Evolutionary conservation across 2,888 invertebrate species (phyloP), one percentile per base, ranked within the genome.

Genomic region (Noctuana brunneofusca): DNA sequence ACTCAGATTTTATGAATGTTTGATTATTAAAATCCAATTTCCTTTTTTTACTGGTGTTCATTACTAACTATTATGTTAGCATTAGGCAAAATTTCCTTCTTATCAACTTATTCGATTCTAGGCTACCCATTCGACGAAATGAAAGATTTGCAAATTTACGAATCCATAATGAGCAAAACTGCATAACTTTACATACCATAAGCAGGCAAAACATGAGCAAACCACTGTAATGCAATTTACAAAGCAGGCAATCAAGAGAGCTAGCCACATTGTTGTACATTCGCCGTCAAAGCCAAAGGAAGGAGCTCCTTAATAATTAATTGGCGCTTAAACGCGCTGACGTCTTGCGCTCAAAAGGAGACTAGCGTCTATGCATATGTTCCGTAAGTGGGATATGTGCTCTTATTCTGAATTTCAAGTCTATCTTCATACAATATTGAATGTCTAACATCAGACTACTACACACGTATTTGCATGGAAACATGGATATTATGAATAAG

Each of bases 271-370:
- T 90, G 89, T 90, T 88, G 87, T 85, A 82, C 80, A 84, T 77
- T 77, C 79, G 70, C 80, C 84, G 83, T 87, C 90, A 89, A 89
- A 90, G 86, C 82, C 84, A 87, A 89, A 87, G 88, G 85, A 87
- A 82, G 81, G 80, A 82, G 78, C 72, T 78, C 81, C 82, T 90
- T 88, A 91, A 91, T 91, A 89, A 90, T 91, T 91, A 90, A 91
- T 89, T 84, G 86, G 78, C 84, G 86, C 84, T 89, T 91, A 89
- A 90, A 83, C 82, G 87, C 79, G 87, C 86, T 83, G 89, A 87
- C 89, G 87, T 90, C 89, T 89, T 86, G 80, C 72, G 70, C 78
- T 81, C 82, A 72, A 71, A 82, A 79, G 83, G 80, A 76, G 81
- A 77, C 85, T 86, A 84, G 84, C 83, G 76, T 82, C 87, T 80